These are phyloP conservation scores for Melanotaenia duboulayi DNA, from an alignment of 2,113 vertebrate genomes.

Conservation along the genomic window DNA sequence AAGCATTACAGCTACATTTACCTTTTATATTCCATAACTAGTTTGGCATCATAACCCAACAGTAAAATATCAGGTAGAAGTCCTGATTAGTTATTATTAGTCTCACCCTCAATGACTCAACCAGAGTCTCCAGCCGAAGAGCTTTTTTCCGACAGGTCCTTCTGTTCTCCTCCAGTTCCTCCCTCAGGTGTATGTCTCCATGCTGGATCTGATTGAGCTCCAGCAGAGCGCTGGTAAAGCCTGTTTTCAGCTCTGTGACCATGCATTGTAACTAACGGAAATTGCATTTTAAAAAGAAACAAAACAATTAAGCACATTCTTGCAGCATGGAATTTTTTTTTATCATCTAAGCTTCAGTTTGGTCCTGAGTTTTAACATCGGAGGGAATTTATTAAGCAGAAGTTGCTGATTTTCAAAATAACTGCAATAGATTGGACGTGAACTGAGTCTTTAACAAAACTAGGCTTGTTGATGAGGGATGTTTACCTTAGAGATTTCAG, in stretches of 20 bases:
- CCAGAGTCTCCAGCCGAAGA: conserved; percentile 75
- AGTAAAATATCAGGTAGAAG: not conserved
- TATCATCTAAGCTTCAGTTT: not conserved
- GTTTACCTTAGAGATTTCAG: conserved; percentile 83
- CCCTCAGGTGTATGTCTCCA: conserved; percentile 78
- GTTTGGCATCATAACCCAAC: not conserved
- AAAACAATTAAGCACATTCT: not conserved
- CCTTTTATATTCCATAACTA: not conserved
- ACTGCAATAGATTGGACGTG: not conserved
- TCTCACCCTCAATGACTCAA: conserved; percentile 78
- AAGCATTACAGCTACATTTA: not conserved
- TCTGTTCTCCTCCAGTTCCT: conserved; percentile 79
- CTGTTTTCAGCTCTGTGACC: conserved; percentile 82
- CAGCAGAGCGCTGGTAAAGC: conserved; percentile 77
- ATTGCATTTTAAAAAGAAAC: not conserved
- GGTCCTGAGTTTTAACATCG: not conserved
- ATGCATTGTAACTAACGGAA: conserved; percentile 77
- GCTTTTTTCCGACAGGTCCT: conserved; percentile 79
- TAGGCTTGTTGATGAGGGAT: conserved; percentile 5
- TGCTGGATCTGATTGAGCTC: conserved; percentile 83
- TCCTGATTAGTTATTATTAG: not conserved
- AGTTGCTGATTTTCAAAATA: not conserved
- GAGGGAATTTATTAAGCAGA: not conserved
- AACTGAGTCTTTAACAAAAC: conserved; percentile 35
- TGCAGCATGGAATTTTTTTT: not conserved